These are phyloP conservation scores for Leptoteleia sp. DNA, from an alignment of 1,140 invertebrate genomes.

Conservation along the genomic window DNA sequence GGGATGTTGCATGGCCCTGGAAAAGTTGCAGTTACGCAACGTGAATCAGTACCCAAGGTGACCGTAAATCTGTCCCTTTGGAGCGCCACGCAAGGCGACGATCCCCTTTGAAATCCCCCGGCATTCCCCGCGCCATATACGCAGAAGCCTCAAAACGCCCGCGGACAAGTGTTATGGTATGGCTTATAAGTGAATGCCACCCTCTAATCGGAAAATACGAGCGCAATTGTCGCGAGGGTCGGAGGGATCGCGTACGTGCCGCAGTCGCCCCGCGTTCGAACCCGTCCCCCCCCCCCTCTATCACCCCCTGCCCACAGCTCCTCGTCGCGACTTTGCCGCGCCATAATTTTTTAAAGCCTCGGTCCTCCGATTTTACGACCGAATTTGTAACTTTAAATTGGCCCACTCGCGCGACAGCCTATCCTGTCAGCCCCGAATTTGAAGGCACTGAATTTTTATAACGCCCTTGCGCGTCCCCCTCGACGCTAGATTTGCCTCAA, in stretches of 20 bases:
- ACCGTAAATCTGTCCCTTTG: constrained; percentile 79
- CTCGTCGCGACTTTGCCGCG: constrained; percentile 18
- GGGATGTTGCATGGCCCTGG: constrained; percentile 65
- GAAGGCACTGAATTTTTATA: constrained; percentile 57
- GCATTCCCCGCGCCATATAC: constrained; percentile 33
- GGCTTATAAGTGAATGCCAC: constrained; percentile 82
- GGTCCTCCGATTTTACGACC: constrained; percentile 74
- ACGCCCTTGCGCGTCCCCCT: constrained; percentile 42
- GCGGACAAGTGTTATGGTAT: constrained; percentile 81
- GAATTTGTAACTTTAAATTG: constrained; percentile 80
- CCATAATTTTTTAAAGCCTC: constrained; percentile 55
- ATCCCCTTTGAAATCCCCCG: constrained; percentile 44
- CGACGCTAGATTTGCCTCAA: constrained; percentile 36
- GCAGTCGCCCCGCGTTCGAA: not conserved
- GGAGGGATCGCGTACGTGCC: constrained; percentile 44
- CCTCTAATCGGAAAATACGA: constrained; percentile 82
- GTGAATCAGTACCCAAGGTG: constrained; percentile 82
- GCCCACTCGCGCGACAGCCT: constrained; percentile 50
- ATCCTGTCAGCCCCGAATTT: constrained; percentile 57
- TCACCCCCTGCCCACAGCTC: no score
- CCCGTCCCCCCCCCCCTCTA: no score
- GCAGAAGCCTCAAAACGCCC: constrained; percentile 76
- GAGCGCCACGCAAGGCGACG: constrained; percentile 63
- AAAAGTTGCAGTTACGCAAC: constrained; percentile 69
- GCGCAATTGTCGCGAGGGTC: constrained; percentile 77